Evolutionary conservation across 2,888 invertebrate genomes (phyloP), one percentile per base, ranked within the genome.

Genomic region (Callinectes sapidus): DNA sequence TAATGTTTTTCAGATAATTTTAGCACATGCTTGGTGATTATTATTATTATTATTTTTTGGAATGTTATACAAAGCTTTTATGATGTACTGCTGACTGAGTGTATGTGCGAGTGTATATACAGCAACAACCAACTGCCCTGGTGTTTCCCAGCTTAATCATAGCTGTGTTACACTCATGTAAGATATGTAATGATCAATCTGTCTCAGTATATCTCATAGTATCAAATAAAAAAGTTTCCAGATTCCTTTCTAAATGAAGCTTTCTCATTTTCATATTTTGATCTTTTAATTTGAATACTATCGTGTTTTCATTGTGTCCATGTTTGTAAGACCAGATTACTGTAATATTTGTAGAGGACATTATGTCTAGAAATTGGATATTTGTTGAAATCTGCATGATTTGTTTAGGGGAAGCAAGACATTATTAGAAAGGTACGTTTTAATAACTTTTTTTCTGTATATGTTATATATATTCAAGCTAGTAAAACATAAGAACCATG

Each of bases 211-310:
- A 90, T 92, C 92, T 92, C 92, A 90, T 90, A 92, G 92, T 87
- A 90, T 92, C 91, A 92, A 92, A 92, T 92, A 92, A 92, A 92
- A 81, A 92, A 90, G 92, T 92, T 92, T 92, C 92, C 92, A 92
- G 92, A 92, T 92, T 92, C 90, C 92, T 92, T 92, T 92, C 92
- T 92, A 92, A 32, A 89, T 35, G n/a, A 77, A 54, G 42, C 14
- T 92, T 32, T 92, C 48, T 85, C 55, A 85, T 55, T 71, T 23
- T 55, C 55, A 14, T 61, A 5, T 61, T 61, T 61, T 18, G 16
- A 61, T 18, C 23, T 23, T 23, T 61, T 61, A 61, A 61, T 23
- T 61, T 61, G 3, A 61, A 5, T 23, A 23, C 23, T 23, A 61
- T 61, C 23, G 2, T 18, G 16, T 2, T 61, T 61, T 61, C 61